These are phyloP conservation scores for Chionoecetes opilio DNA, from an alignment of 1,140 invertebrate species.

Conservation along the genomic window DNA sequence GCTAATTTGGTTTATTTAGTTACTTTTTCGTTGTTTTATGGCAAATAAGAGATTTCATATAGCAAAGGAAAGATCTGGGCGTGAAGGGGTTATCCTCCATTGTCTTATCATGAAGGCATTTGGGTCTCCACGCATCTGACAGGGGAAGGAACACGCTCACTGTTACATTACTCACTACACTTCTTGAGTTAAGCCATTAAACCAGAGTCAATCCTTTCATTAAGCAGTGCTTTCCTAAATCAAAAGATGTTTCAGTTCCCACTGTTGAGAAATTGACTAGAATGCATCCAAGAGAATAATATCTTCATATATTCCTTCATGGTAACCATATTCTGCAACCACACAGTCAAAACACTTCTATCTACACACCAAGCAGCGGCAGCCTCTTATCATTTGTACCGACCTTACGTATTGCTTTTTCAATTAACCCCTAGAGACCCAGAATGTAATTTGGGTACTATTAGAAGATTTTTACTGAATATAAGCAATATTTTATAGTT, in stretches of 20 bases:
- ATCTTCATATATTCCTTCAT: background rate
- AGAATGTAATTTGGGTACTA: too few species aligned
- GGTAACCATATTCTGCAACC: background rate
- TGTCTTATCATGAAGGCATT: background rate
- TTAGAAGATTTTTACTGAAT: too few species aligned
- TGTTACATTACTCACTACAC: background rate
- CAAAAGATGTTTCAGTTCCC: background rate
- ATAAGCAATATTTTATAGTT: too few species aligned
- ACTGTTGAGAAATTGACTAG: conserved; percentile 54
- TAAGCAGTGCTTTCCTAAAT: background rate
- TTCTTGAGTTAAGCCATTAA: background rate
- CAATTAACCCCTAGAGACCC: too few species aligned
- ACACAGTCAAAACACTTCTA: background rate
- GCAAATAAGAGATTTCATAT: too few species aligned
- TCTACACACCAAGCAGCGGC: background rate
- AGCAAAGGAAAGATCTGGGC: too few species aligned
- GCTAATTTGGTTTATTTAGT: too few species aligned
- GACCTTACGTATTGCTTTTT: background rate
- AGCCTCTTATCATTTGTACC: background rate
- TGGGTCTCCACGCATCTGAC: background rate
- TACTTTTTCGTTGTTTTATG: too few species aligned
- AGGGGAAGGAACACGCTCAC: conserved; percentile 30
- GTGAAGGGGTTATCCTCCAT: too few species aligned
- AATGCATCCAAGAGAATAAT: conserved; percentile 48
- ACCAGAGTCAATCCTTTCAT: background rate